Evolutionary conservation across 2,113 vertebrate species (phyloP).

Genomic region (Chionomys nivalis): DNA sequence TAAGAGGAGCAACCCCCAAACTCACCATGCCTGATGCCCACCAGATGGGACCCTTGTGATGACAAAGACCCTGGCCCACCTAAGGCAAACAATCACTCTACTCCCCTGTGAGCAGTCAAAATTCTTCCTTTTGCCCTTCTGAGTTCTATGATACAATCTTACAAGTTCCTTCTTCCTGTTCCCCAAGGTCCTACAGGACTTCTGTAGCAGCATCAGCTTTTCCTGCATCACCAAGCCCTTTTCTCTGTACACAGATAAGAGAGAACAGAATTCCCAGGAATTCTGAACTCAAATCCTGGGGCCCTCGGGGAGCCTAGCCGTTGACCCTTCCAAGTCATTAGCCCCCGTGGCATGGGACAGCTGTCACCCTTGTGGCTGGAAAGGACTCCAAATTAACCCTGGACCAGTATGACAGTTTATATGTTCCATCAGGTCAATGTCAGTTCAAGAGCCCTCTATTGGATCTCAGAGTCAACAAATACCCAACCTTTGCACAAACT

Average conservation of each 20-base stretch:
- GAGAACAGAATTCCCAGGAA: background rate
- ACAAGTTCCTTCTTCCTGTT: background rate
- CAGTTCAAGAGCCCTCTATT: background rate
- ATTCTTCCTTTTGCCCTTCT: background rate
- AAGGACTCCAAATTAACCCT: background rate
- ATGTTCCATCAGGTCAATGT: background rate
- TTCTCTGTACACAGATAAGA: no score
- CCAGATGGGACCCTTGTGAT: background rate
- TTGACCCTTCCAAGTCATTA: background rate
- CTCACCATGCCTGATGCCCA: background rate
- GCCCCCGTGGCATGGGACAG: background rate
- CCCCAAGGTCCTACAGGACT: background rate
- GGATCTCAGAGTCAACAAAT: background rate
- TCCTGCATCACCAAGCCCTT: background rate
- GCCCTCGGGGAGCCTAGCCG: no score
- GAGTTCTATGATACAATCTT: background rate
- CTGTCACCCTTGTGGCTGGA: background rate
- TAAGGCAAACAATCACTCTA: background rate
- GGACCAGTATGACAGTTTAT: background rate
- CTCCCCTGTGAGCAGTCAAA: background rate
- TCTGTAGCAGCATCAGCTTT: background rate
- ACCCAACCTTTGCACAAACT: background rate
- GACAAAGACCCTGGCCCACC: background rate
- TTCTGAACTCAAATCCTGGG: background rate
- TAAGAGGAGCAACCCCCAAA: background rate